A percentile compares a stretch with the other conserved stretches of the same genome.
phyloP scores from a whole-genome alignment of 2,888 invertebrate species.

The Lasiommata megera region DNA sequence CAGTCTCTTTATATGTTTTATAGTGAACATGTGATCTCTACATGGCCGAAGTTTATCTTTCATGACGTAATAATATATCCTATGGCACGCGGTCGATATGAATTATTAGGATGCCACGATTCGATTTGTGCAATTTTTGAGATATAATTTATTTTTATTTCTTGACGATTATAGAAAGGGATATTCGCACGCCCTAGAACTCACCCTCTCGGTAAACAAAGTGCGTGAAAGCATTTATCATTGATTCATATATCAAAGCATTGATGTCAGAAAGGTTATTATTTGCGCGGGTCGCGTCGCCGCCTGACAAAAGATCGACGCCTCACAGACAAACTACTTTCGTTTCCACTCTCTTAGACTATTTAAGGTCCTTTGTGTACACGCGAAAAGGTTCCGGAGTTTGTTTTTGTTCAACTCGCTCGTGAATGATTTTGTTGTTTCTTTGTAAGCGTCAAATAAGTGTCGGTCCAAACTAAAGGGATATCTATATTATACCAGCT shows the following conservation, averaged over 20 bases:
- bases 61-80: no score
- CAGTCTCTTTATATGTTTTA: no score
- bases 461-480: background rate
- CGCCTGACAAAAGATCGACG: constrained; percentile 17
- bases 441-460: background rate
- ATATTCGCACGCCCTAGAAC: background rate
- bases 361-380: constrained; percentile 18
- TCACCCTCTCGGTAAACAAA: background rate
- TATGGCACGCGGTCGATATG: no score
- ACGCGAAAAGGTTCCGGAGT: constrained; percentile 14
- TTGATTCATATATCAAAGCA: constrained; percentile 30
- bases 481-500: background rate
- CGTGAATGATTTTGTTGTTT: constrained; percentile 5
- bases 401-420: constrained; percentile 12
- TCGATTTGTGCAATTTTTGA: no score
- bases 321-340: constrained; percentile 24
- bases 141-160: no score
- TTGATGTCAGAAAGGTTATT: constrained; percentile 30
- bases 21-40: no score
- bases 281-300: constrained; percentile 17
- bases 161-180: no score
- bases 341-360: constrained; percentile 16
- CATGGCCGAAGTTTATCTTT: no score
- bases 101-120: no score
- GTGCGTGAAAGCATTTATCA: constrained; percentile 28